A percentile compares a stretch with the other conserved stretches of the same genome.
These are phyloP conservation scores for Antidorcas marsupialis DNA, from an alignment of 2,113 vertebrate species.

Conservation along the genomic window DNA sequence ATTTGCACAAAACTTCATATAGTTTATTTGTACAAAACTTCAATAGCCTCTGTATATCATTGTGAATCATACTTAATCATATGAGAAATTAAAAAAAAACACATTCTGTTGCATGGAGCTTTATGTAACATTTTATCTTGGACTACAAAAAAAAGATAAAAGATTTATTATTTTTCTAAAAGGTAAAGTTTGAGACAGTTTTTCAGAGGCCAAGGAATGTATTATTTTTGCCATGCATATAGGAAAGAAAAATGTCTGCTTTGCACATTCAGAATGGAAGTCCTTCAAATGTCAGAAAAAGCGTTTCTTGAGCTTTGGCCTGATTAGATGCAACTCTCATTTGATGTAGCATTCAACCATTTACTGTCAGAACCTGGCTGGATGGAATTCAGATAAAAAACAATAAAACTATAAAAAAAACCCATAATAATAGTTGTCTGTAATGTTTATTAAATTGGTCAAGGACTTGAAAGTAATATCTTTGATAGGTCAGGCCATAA, in stretches of 20 bases:
- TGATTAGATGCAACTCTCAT: not conserved
- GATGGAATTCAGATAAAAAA: conserved; percentile 39
- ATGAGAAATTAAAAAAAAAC: not conserved
- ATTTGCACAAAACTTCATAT: not conserved
- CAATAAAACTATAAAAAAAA: conserved; percentile 41
- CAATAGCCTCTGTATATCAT: not conserved
- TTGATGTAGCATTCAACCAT: conserved; percentile 13
- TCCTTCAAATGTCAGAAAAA: conserved; percentile 37
- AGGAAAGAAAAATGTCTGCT: conserved; percentile 10
- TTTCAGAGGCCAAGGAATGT: not conserved
- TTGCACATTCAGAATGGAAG: conserved; percentile 22
- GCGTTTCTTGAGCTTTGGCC: conserved; percentile 1
- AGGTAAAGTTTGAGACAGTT: not conserved
- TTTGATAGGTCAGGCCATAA: conserved; percentile 35
- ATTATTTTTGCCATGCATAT: not conserved
- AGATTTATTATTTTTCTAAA: not conserved
- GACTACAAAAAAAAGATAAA: not conserved
- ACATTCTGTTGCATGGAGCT: not conserved
- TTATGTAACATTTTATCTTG: not conserved
- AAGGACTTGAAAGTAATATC: conserved; percentile 63
- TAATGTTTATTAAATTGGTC: conserved; percentile 50
- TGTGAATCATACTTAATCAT: not conserved
- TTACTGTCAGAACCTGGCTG: not conserved
- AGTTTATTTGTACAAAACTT: not conserved
- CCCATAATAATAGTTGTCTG: not conserved